A percentile compares a stretch with the other conserved stretches of the same genome.
phyloP scores from a whole-genome alignment of 2,888 invertebrate genomes.

The Volucella zonaria region DNA sequence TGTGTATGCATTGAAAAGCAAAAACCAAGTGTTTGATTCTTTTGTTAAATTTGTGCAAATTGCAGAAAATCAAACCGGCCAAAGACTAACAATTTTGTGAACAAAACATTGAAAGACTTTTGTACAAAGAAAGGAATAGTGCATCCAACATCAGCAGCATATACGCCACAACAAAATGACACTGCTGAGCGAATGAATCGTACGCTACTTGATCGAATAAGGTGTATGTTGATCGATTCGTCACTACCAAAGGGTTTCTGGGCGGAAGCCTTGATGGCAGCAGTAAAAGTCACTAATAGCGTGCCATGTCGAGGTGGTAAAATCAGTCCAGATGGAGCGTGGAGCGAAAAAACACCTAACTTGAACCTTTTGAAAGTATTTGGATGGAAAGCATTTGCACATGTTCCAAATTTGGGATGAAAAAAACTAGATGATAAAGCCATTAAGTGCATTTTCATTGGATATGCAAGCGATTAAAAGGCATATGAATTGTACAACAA shows the following conservation, averaged over 20 bases:
- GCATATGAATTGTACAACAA: slow-evolving; percentile 25
- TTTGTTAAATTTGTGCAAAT: slow-evolving; percentile 41
- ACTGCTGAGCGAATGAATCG: slow-evolving; percentile 19
- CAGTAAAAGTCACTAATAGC: slow-evolving; percentile 21
- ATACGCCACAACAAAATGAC: slow-evolving; percentile 24
- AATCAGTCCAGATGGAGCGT: slow-evolving; percentile 74
- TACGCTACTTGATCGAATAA: slow-evolving; percentile 8
- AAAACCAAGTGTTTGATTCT: slow-evolving; percentile 29
- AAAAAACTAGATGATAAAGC: slow-evolving; percentile 41
- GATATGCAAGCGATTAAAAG: slow-evolving; percentile 21
- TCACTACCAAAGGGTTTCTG: slow-evolving; percentile 11
- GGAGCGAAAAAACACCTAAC: slow-evolving; percentile 40
- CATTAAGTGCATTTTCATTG: slow-evolving; percentile 27
- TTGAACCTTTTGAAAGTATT: slow-evolving; percentile 40
- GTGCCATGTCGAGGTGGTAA: slow-evolving; percentile 34
- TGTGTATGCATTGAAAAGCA: slow-evolving; percentile 27
- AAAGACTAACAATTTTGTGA: neutral
- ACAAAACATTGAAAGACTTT: slow-evolving; percentile 17
- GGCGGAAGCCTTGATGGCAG: slow-evolving; percentile 43
- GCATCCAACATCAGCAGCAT: slow-evolving; percentile 13
- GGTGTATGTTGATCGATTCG: slow-evolving; percentile 24
- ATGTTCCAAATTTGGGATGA: slow-evolving; percentile 28
- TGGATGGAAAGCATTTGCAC: slow-evolving; percentile 46
- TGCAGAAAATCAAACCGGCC: slow-evolving; percentile 25
- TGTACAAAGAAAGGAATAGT: slow-evolving; percentile 5